Evolutionary conservation across 2,797 vertebrate genomes (phyloP).

Genomic region (Lophius americanus): DNA sequence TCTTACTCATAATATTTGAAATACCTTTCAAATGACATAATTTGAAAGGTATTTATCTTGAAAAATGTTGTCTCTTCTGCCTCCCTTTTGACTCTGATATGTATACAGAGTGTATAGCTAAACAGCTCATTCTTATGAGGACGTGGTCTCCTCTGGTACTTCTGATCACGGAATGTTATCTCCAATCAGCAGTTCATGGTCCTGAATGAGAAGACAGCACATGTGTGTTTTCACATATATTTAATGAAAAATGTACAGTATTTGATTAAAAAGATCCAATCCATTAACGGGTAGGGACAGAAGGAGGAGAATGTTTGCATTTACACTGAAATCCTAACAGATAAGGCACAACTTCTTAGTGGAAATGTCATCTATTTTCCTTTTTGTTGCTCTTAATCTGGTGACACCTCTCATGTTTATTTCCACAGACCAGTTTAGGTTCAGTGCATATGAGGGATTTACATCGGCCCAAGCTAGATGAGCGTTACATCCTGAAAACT

Average conservation of each 20-base stretch:
- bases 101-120: conserved; percentile 32
- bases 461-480: background rate
- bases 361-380: conserved; percentile 23
- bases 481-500: conserved; percentile 90
- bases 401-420: conserved; percentile 6
- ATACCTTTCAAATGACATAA: too few species aligned
- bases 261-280: conserved; percentile 12
- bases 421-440: conserved; percentile 25
- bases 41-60: conserved; percentile 11
- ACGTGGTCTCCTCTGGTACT: background rate
- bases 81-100: conserved; percentile 10
- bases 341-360: conserved; percentile 62
- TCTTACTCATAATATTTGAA: too few species aligned
- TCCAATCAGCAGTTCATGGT: background rate
- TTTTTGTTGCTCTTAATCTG: conserved; percentile 24
- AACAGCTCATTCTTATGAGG: conserved; percentile 70
- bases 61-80: conserved; percentile 2
- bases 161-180: background rate
- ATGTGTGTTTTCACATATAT: conserved; percentile 11
- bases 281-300: background rate
- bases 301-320: conserved; percentile 19
- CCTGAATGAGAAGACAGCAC: background rate
- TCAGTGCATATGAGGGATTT: background rate
- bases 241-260: conserved; percentile 44
- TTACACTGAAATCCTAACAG: conserved; percentile 40